Evolutionary conservation across 2,888 invertebrate genomes (phyloP), one percentile per base, ranked within the genome.

Genomic region (Hirtodrosophila histrioides): DNA sequence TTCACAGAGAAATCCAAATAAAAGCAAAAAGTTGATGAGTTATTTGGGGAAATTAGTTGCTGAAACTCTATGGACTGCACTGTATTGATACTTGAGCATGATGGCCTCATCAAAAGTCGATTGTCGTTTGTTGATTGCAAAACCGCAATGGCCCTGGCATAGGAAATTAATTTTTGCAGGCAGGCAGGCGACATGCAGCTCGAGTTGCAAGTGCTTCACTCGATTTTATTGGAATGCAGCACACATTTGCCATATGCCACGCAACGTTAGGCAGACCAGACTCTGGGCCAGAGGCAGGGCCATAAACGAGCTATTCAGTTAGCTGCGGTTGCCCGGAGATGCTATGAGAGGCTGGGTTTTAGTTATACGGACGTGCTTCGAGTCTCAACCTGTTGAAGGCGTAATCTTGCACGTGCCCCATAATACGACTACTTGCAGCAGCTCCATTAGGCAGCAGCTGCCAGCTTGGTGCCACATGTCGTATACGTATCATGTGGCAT

Each of bases 151-250:
- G 23, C 57, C 23, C 31, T 55, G 72, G 27, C 37, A 55, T 39
- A 51, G 57, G 44, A 76, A 66, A 66, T 72, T 50, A 55, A 49
- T 78, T 72, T 60, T 45, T 33, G 50, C 23, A 27, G 39, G 36
- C 45, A 48, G 17, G 11, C 35, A 48, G 17, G 11, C 35, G 45
- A 4, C 43, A 53, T 54, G 39, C 61, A 44, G 24, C 31, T 31
- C 43, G 17, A 43, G 49, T 51, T 39, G 6, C 27, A 61, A 79
- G 78, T 67, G 58, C 35, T 62, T 65, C 70, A 46, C 43, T 58
- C 61, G 49, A 48, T 73, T 86, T 86, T 73, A 88, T 86, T 88
- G 62, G 57, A 83, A 88, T 88, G 87, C 88, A 66, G 57, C 27
- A 44, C 82, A 68, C 74, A 76, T 58, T 66, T 62, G 65, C 74